Percentiles rank a stretch among this genome's conserved stretches.
Conservation (phyloP, 1,140 invertebrate species). For the Geopemphigus sp. region DNA sequence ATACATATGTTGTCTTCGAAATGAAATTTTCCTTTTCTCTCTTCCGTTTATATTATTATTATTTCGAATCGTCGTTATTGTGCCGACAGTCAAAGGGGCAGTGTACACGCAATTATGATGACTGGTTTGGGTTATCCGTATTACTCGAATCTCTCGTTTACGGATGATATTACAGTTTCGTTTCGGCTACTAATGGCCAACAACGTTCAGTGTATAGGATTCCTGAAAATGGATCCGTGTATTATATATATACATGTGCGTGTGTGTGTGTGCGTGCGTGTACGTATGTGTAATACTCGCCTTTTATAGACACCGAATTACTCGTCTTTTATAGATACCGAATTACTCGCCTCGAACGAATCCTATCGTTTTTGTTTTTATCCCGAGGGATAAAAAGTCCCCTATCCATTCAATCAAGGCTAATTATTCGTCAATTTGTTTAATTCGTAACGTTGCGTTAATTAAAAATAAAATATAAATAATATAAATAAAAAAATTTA, state of each 20-base stretch:
- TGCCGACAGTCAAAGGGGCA: neutral
- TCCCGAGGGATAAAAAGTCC: too few species aligned
- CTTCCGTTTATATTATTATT: neutral
- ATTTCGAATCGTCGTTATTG: neutral
- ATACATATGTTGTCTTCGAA: neutral
- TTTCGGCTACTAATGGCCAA: constrained; percentile 12
- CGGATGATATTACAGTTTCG: constrained; percentile 6
- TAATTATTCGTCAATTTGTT: too few species aligned
- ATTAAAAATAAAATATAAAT: too few species aligned
- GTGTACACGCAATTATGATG: too few species aligned
- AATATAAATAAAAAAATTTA: too few species aligned
- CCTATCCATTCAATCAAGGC: too few species aligned
- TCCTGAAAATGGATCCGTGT: neutral
- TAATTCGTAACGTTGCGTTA: too few species aligned
- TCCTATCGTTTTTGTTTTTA: too few species aligned
- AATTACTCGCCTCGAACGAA: too few species aligned
- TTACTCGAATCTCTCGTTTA: neutral
- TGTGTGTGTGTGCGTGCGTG: neutral
- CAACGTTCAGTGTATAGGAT: constrained; percentile 11
- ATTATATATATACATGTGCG: too few species aligned
- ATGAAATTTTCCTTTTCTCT: neutral
- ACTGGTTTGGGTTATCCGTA: neutral
- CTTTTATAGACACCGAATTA: too few species aligned
- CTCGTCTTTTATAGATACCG: too few species aligned
- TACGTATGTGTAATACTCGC: neutral